Evolutionary conservation across 2,797 vertebrate genomes (phyloP), one percentile per base, ranked within the genome.

Genomic region (Trematomus bernacchii): DNA sequence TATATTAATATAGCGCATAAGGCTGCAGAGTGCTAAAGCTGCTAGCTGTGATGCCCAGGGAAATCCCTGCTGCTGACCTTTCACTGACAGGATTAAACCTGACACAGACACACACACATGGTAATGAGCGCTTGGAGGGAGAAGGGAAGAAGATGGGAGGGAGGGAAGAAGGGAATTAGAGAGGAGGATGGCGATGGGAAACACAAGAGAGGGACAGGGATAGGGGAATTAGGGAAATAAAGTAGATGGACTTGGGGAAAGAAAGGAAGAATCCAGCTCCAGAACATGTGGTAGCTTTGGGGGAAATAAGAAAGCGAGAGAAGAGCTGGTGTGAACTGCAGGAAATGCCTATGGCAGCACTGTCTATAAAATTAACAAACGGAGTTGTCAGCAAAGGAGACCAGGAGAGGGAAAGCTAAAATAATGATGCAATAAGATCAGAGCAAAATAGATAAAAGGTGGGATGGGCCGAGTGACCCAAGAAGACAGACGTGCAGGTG

Each of bases 21-120:
- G 93, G 91, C 87, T 85, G 83, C 82, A 80, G 83, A 88, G 87
- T 80, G 88, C 90, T 92, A 84, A 92, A 89, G 85, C 88, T 90
- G 89, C 91, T 88, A 89, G 89, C 91, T 89, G 84, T 66, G 86
- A 90, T 87, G 91, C 93, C 92, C 79, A 85, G 92, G 93, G 93
- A 94, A 92, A 92, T 91, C 91, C 93, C 91, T 81, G 87, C 88
- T 90, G 89, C 88, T 93, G 93, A 93, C 93, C 93, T 94, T 94
- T 93, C 86, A 83, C 85, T 93, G 93, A 94, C 89, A 80, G 92
- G 86, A 94, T 94, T 88, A 92, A 93, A 91, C 84, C 90, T 87
- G 91, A 93, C 93, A 90, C 82, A 89, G 76, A 90, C 83, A 87
- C 78, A 89, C 76, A 72, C 58, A 68, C 65, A 52, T 87, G 89